Evolutionary conservation across 2,797 vertebrate genomes (phyloP).

Genomic region (Centropyge bicolor): DNA sequence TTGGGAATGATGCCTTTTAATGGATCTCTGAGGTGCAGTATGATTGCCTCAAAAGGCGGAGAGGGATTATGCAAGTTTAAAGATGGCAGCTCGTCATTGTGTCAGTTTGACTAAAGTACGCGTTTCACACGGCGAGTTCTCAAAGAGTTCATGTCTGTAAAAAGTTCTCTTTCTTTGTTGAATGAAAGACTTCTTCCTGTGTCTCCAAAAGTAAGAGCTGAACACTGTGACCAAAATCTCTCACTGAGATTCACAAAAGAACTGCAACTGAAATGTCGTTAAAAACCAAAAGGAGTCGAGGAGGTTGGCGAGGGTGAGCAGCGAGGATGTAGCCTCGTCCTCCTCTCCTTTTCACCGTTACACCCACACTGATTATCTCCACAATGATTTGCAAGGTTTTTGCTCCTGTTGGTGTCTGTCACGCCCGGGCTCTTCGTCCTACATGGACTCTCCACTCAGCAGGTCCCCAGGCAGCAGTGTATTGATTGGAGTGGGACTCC

Average conservation of each 20-base stretch:
- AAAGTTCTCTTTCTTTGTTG: conserved; percentile 69
- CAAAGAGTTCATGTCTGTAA: conserved; percentile 58
- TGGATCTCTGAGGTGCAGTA: conserved; percentile 81
- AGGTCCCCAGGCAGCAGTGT: conserved; percentile 98
- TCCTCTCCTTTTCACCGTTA: conserved; percentile 73
- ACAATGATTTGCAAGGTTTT: conserved; percentile 86
- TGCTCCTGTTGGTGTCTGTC: conserved; percentile 73
- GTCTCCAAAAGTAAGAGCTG: conserved; percentile 71
- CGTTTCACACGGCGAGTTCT: conserved; percentile 67
- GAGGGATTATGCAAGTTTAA: conserved; percentile 72
- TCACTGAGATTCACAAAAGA: conserved; percentile 63
- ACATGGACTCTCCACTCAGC: conserved; percentile 97
- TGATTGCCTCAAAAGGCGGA: conserved; percentile 79
- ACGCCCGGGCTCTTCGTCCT: conserved; percentile 64
- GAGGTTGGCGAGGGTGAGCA: conserved; percentile 78
- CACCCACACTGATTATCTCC: conserved; percentile 86
- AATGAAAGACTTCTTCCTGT: conserved; percentile 70
- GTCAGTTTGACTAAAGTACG: conserved; percentile 80
- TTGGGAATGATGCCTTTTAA: conserved; percentile 82
- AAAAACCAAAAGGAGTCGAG: conserved; percentile 65
- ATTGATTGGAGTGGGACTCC: conserved; percentile 94
- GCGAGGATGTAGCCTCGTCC: conserved; percentile 72
- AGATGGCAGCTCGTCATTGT: conserved; percentile 80
- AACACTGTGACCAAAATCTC: conserved; percentile 79
- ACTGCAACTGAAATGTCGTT: conserved; percentile 68